These are phyloP conservation scores for Vireo altiloquus DNA, from an alignment of 2,113 vertebrate species.

Conservation along the genomic window DNA sequence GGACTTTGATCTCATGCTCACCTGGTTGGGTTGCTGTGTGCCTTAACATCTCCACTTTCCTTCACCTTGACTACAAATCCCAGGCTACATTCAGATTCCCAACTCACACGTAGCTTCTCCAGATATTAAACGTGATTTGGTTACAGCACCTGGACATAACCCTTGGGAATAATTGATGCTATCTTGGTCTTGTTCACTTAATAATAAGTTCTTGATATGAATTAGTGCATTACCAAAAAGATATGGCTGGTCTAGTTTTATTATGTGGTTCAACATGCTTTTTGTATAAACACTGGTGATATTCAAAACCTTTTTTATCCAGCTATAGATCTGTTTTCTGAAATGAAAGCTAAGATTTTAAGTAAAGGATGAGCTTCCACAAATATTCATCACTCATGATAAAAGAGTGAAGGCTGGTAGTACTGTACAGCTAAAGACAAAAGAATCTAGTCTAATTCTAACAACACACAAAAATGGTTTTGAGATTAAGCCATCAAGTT, in stretches of 20 bases:
- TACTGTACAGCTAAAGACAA: neutral
- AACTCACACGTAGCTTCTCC: neutral
- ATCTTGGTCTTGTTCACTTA: neutral
- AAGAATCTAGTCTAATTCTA: neutral
- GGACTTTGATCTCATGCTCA: neutral
- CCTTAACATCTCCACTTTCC: neutral
- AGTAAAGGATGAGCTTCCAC: neutral
- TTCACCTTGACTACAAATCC: neutral
- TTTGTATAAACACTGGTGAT: neutral
- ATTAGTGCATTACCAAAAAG: neutral
- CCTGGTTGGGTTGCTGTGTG: neutral
- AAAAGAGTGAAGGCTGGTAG: neutral
- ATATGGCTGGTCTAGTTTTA: neutral
- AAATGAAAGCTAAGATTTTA: neutral
- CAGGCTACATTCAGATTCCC: neutral
- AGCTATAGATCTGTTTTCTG: neutral
- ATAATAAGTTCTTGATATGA: neutral
- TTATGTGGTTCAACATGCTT: neutral
- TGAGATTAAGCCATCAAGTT: neutral
- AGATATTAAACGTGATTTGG: neutral
- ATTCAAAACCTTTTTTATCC: neutral
- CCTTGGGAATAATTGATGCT: rapidly evolving
- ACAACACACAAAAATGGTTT: neutral
- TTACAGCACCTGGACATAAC: neutral
- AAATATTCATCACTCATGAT: neutral